These are phyloP conservation scores for Pionites leucogaster DNA, from an alignment of 2,113 vertebrate species.

Conservation along the genomic window DNA sequence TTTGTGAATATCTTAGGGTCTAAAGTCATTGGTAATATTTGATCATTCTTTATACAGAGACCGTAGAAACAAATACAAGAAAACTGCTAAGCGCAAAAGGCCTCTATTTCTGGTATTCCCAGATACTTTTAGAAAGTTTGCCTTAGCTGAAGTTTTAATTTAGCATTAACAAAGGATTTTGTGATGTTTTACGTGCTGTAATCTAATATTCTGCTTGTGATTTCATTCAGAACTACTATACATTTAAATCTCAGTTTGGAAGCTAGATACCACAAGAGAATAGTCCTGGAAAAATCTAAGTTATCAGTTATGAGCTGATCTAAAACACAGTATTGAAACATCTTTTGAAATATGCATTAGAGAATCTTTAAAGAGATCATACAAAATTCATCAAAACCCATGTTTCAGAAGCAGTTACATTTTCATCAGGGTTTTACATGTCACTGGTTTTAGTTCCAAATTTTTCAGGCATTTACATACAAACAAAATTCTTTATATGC, in stretches of 20 bases:
- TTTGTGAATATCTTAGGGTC: background rate
- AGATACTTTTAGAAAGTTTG: slow-evolving; percentile 55
- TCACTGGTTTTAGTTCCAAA: slow-evolving; percentile 42
- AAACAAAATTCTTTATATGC: slow-evolving; percentile 38
- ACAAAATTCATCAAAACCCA: slow-evolving; percentile 79
- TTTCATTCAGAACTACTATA: slow-evolving; percentile 67
- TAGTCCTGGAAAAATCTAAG: slow-evolving; percentile 67
- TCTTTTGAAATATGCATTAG: slow-evolving; percentile 77
- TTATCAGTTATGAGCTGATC: slow-evolving; percentile 68
- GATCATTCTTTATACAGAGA: slow-evolving; percentile 25
- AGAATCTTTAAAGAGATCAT: slow-evolving; percentile 74
- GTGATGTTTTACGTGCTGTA: slow-evolving; percentile 67
- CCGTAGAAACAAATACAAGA: slow-evolving; percentile 16
- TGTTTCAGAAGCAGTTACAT: slow-evolving; percentile 70
- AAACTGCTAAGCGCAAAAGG: slow-evolving; percentile 20
- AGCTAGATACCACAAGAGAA: slow-evolving; percentile 65
- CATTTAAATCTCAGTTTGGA: slow-evolving; percentile 70
- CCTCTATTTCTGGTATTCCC: slow-evolving; percentile 42
- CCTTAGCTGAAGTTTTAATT: slow-evolving; percentile 65
- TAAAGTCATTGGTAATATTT: slow-evolving; percentile 43
- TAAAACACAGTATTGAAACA: slow-evolving; percentile 73
- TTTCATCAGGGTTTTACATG: slow-evolving; percentile 56
- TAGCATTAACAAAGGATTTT: slow-evolving; percentile 73
- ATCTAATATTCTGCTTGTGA: slow-evolving; percentile 71
- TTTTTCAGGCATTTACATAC: slow-evolving; percentile 42